Percentiles rank a stretch among this genome's conserved stretches.
phyloP scores from a whole-genome alignment of 2,888 invertebrate genomes.

The Halictus ligatus region DNA sequence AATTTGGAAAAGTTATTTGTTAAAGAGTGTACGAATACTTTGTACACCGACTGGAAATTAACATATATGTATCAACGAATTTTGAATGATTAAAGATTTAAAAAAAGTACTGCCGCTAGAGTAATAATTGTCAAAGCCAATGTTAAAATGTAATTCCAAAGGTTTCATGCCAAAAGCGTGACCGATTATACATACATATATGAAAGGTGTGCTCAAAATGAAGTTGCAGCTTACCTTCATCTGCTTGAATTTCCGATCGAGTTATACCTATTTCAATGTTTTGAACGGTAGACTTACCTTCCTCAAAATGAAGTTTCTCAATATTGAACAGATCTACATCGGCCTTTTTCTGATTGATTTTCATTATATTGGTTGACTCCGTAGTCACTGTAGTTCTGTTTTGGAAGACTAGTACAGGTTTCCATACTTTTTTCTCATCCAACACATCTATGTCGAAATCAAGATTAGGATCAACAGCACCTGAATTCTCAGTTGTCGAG shows the following conservation, averaged over 20 bases:
- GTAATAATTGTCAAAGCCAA: conserved; percentile 24
- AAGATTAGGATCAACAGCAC: neutral
- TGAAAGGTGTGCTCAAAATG: neutral
- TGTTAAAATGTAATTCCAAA: conserved; percentile 32
- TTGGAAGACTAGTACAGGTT: conserved; percentile 73
- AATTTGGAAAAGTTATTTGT: too few species aligned
- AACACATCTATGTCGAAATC: conserved; percentile 70
- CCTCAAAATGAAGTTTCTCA: conserved; percentile 68
- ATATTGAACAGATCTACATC: conserved; percentile 74
- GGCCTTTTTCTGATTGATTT: conserved; percentile 68
- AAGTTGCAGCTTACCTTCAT: conserved; percentile 31
- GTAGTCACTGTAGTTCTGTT: conserved; percentile 70
- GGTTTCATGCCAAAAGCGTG: conserved; percentile 47
- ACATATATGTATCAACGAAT: neutral
- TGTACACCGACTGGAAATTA: too few species aligned
- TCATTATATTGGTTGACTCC: conserved; percentile 77
- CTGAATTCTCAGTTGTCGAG: conserved; percentile 18
- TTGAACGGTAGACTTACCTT: conserved; percentile 71
- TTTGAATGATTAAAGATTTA: neutral
- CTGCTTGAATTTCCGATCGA: neutral
- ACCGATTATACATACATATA: neutral
- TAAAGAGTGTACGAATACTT: too few species aligned
- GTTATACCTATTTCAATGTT: too few species aligned
- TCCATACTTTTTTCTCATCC: conserved; percentile 74
- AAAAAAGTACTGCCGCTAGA: neutral